phyloP scores from a whole-genome alignment of 1,140 invertebrate species.

The Rhynchophorus ferrugineus region DNA sequence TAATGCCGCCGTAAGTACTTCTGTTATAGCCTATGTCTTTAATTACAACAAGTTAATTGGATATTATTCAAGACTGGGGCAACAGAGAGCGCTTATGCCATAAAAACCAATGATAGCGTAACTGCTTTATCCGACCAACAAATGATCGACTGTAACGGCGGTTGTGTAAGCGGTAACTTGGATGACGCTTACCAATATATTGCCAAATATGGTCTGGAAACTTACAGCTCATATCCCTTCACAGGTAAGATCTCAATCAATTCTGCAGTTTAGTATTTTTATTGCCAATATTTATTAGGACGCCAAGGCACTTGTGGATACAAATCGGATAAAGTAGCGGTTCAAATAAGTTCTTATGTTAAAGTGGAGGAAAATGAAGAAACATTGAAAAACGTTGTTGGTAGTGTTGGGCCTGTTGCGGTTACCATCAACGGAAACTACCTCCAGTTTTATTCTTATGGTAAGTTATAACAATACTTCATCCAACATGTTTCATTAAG shows the following conservation, averaged over 20 bases:
- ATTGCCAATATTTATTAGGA: too few species aligned
- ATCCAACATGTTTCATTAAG: neutral
- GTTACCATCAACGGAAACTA: slow-evolving; percentile 80
- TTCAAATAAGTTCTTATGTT: slow-evolving; percentile 36
- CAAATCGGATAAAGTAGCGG: slow-evolving; percentile 35
- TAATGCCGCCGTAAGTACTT: slow-evolving; percentile 19
- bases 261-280: too few species aligned
- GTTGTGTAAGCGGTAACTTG: neutral
- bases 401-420: slow-evolving; percentile 72
- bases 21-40: too few species aligned
- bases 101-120: neutral
- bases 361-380: slow-evolving; percentile 50
- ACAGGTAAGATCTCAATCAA: too few species aligned
- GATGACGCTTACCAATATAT: neutral
- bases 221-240: neutral
- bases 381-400: slow-evolving; percentile 65
- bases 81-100: neutral
- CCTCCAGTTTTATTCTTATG: slow-evolving; percentile 19
- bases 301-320: neutral
- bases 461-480: slow-evolving; percentile 13
- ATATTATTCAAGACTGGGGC: neutral
- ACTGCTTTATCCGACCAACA: neutral
- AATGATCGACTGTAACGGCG: neutral
- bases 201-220: neutral
- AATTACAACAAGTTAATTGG: neutral